These are phyloP conservation scores for Apodemia mormo DNA, from an alignment of 2,888 invertebrate genomes.

Conservation along the genomic window DNA sequence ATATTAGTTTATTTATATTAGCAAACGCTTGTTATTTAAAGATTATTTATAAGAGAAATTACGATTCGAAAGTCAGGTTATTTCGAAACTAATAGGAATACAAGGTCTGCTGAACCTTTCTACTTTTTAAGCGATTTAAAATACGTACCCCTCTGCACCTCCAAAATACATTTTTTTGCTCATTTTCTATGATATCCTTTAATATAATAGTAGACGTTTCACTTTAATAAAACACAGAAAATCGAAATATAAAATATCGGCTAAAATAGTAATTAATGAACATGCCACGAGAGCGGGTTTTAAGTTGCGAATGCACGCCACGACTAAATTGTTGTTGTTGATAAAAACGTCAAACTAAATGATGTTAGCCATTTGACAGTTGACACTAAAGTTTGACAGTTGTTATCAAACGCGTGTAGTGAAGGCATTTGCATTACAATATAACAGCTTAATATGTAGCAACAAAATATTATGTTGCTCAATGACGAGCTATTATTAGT, in stretches of 20 bases:
- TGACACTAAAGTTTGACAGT: conserved; percentile 11
- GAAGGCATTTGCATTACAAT: too few species aligned
- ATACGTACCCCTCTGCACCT: conserved; percentile 71
- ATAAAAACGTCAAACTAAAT: neutral
- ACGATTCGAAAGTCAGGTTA: conserved; percentile 23
- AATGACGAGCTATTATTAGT: too few species aligned
- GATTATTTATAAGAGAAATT: conserved; percentile 18
- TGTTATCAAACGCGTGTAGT: neutral
- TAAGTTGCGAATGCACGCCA: conserved; percentile 7
- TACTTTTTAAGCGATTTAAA: conserved; percentile 54
- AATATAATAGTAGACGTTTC: conserved; percentile 34
- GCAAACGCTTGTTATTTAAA: neutral
- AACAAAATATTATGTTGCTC: too few species aligned
- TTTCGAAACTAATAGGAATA: conserved; percentile 56
- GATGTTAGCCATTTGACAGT: neutral
- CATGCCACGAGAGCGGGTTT: conserved; percentile 45
- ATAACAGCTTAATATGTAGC: too few species aligned
- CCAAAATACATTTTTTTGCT: conserved; percentile 58
- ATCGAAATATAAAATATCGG: conserved; percentile 36
- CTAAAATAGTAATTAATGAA: conserved; percentile 37
- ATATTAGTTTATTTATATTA: neutral
- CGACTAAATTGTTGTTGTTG: conserved; percentile 16
- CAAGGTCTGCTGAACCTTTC: conserved; percentile 65
- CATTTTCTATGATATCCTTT: conserved; percentile 40
- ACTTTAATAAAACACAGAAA: conserved; percentile 37